Conservation (phyloP, 1,140 invertebrate species). For the Episyrphus balteatus region DNA sequence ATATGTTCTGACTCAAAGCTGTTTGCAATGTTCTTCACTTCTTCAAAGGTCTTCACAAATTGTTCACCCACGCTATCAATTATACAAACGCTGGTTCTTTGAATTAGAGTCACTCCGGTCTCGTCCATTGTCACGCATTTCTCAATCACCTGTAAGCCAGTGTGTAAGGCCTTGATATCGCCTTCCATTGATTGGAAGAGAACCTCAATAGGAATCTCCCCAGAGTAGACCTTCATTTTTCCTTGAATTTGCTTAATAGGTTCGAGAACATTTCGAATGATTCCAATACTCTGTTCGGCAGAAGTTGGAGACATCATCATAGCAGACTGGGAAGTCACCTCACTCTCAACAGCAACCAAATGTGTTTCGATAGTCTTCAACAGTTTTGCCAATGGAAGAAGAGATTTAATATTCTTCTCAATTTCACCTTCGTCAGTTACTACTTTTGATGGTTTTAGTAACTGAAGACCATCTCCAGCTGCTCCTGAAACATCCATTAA, state of each 20-base stretch:
- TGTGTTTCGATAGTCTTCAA: conserved; percentile 31
- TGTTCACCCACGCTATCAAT: conserved; percentile 44
- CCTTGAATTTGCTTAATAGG: conserved; percentile 52
- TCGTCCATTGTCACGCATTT: conserved; percentile 56
- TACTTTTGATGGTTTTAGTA: conserved; percentile 16
- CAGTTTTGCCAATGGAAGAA: conserved; percentile 27
- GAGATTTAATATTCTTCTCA: conserved; percentile 20
- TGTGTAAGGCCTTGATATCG: conserved; percentile 48
- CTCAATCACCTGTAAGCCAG: conserved; percentile 50
- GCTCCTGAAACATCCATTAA: conserved; percentile 41
- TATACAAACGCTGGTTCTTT: conserved; percentile 50
- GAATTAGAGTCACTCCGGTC: conserved; percentile 49
- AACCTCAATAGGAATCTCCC: conserved; percentile 37
- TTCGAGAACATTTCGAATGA: conserved; percentile 48
- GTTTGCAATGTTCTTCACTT: conserved; percentile 37
- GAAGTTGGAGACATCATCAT: conserved; percentile 49
- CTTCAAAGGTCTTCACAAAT: conserved; percentile 40
- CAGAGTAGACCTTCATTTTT: conserved; percentile 40
- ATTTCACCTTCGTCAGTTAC: conserved; percentile 24
- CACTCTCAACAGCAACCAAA: conserved; percentile 45
- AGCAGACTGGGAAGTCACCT: conserved; percentile 48
- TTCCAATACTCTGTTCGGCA: conserved; percentile 49
- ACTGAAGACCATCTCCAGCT: conserved; percentile 40
- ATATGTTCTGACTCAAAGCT: conserved; percentile 20
- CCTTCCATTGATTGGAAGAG: conserved; percentile 46